A percentile compares a stretch with the other conserved stretches of the same genome.
These are phyloP conservation scores for Netelia melanura DNA, from an alignment of 2,888 invertebrate species.

Conservation along the genomic window DNA sequence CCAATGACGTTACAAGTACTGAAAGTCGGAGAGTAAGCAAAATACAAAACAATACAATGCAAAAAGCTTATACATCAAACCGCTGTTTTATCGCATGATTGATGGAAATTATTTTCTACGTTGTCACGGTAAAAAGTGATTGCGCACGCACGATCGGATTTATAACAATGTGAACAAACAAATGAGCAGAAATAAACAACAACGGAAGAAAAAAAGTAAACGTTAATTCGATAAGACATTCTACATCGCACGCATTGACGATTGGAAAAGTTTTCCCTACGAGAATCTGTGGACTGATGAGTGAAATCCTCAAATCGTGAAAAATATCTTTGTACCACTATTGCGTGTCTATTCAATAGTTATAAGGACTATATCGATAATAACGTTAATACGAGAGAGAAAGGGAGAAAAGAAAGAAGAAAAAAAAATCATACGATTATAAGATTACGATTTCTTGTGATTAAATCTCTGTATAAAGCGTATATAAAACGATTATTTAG, in stretches of 20 bases:
- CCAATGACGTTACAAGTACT: slow-evolving; percentile 62
- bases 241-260: slow-evolving; percentile 27
- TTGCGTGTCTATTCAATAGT: slow-evolving; percentile 78
- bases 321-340: slow-evolving; percentile 78
- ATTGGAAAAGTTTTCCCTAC: slow-evolving; percentile 51
- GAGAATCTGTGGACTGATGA: slow-evolving; percentile 58
- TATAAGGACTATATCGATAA: slow-evolving; percentile 76
- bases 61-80: slow-evolving; percentile 35
- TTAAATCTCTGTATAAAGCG: slow-evolving; percentile 72
- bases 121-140: slow-evolving; percentile 45
- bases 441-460: slow-evolving; percentile 72
- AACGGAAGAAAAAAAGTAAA: slow-evolving; percentile 26
- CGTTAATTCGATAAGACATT: slow-evolving; percentile 41
- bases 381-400: slow-evolving; percentile 67
- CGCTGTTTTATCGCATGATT: slow-evolving; percentile 50
- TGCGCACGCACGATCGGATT: slow-evolving; percentile 42
- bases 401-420: slow-evolving; percentile 25
- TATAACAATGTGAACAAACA: slow-evolving; percentile 31
- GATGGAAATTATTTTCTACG: slow-evolving; percentile 53
- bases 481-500: slow-evolving; percentile 70
- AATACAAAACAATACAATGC: slow-evolving; percentile 63
- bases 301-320: slow-evolving; percentile 28
- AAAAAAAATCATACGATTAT: slow-evolving; percentile 63
- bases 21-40: slow-evolving; percentile 67
- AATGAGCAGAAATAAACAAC: slow-evolving; percentile 19